Conservation (phyloP, 2,888 invertebrate genomes). For the Ischnus inquisitorius region DNA sequence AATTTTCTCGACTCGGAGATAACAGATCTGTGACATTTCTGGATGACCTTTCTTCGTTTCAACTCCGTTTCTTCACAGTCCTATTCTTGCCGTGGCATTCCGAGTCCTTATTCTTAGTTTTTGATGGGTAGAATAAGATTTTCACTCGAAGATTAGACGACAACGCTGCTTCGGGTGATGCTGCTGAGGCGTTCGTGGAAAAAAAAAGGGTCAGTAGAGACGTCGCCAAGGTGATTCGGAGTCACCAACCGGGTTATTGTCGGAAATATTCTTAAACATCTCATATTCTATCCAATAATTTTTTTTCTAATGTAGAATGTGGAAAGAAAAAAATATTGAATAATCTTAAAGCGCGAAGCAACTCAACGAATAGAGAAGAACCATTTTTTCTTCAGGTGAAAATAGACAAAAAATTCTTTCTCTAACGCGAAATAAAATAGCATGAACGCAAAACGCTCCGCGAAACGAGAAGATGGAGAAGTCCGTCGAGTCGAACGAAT, state of each 20-base stretch:
- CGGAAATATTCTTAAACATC: too few species aligned
- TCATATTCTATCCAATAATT: too few species aligned
- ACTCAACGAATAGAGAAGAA: too few species aligned
- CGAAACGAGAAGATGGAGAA: too few species aligned
- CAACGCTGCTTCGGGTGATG: slow-evolving; percentile 11
- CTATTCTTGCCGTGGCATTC: slow-evolving; percentile 39
- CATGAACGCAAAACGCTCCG: too few species aligned
- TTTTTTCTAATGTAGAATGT: too few species aligned
- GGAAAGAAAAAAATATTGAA: too few species aligned
- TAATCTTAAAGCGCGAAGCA: too few species aligned
- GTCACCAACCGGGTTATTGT: background rate
- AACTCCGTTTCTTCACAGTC: slow-evolving; percentile 33
- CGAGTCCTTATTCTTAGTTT: slow-evolving; percentile 37
- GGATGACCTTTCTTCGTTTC: slow-evolving; percentile 52
- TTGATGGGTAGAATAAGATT: slow-evolving; percentile 55
- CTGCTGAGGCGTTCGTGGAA: slow-evolving; percentile 23
- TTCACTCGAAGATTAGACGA: slow-evolving; percentile 42
- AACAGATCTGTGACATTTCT: slow-evolving; percentile 46
- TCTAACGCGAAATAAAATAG: too few species aligned
- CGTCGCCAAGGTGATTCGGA: background rate
- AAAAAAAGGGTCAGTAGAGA: slow-evolving; percentile 26
- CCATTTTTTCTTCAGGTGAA: too few species aligned
- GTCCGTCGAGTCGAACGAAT: too few species aligned
- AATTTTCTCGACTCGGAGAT: background rate
- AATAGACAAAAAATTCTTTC: too few species aligned